Conservation (phyloP, 2,888 invertebrate genomes). For the Acleris laterana region DNA sequence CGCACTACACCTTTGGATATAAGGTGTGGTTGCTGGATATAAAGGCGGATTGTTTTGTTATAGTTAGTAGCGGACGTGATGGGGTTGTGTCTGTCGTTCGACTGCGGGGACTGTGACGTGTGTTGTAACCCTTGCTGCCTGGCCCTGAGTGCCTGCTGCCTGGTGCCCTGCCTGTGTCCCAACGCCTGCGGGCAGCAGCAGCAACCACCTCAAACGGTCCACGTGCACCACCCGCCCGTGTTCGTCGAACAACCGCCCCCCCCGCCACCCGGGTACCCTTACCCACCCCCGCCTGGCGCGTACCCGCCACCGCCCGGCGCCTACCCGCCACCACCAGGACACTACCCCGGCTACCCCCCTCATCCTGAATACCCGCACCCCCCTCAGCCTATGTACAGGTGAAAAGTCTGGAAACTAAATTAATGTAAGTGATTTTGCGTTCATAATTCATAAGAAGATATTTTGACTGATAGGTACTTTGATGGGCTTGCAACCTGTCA, state of each 20-base stretch:
- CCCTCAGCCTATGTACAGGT: conserved; percentile 57
- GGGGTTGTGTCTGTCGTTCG: conserved; percentile 76
- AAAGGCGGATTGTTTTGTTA: conserved; percentile 45
- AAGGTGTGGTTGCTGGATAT: conserved; percentile 11
- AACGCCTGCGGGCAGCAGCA: conserved; percentile 76
- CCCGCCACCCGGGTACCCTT: conserved; percentile 40
- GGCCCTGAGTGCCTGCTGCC: conserved; percentile 74
- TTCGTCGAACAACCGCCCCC: conserved; percentile 58
- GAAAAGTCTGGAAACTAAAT: conserved; percentile 45
- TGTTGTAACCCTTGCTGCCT: conserved; percentile 77
- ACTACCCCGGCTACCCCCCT: conserved; percentile 43
- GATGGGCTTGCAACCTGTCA: no score
- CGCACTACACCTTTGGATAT: no score
- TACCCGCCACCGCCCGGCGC: conserved; percentile 42
- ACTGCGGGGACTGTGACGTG: conserved; percentile 72
- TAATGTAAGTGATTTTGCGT: conserved; percentile 45
- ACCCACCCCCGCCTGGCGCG: conserved; percentile 55
- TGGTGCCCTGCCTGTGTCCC: conserved; percentile 74
- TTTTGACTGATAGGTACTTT: no score
- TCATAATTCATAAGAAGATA: no score
- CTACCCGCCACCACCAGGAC: conserved; percentile 58
- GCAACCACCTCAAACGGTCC: conserved; percentile 65
- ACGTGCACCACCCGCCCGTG: conserved; percentile 67
- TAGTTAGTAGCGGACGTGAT: conserved; percentile 61
- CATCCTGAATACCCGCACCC: conserved; percentile 44